phyloP scores from a whole-genome alignment of 1,140 invertebrate species.

The Bombus sylvicola region DNA sequence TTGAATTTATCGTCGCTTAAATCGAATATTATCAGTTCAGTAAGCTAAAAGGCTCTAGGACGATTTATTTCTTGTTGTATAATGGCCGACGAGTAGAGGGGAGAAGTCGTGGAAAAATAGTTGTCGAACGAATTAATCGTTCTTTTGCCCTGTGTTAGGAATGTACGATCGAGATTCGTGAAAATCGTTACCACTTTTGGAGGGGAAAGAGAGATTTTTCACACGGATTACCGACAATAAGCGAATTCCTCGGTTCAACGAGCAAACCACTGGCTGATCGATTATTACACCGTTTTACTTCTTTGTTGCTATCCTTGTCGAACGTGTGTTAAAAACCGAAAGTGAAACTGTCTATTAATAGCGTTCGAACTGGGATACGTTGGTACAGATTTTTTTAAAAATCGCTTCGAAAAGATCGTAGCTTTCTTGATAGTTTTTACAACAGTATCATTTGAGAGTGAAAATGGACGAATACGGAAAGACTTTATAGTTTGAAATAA shows the following conservation, averaged over 20 bases:
- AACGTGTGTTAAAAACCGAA: neutral
- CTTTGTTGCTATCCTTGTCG: neutral
- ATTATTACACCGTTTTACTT: neutral
- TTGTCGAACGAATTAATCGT: neutral
- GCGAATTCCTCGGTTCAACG: constrained; percentile 1
- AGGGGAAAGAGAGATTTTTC: neutral
- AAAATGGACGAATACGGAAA: too few relatives aligned
- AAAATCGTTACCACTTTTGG: neutral
- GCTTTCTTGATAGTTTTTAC: neutral
- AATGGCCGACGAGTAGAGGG: too few relatives aligned
- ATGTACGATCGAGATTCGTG: neutral
- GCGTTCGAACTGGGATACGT: neutral
- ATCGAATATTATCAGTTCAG: neutral
- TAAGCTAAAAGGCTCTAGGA: neutral
- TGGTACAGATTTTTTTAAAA: neutral
- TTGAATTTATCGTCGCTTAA: neutral
- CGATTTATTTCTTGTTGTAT: too few relatives aligned
- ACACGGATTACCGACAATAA: neutral
- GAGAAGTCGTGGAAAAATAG: neutral
- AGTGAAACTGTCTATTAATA: neutral
- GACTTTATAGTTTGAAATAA: too few relatives aligned
- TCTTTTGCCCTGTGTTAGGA: neutral
- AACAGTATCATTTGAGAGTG: too few relatives aligned
- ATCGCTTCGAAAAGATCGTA: too few relatives aligned
- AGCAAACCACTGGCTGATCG: neutral